Base-by-base conservation (phyloP, 2,888 invertebrate genomes). In the Oligia strigilis region DNA sequence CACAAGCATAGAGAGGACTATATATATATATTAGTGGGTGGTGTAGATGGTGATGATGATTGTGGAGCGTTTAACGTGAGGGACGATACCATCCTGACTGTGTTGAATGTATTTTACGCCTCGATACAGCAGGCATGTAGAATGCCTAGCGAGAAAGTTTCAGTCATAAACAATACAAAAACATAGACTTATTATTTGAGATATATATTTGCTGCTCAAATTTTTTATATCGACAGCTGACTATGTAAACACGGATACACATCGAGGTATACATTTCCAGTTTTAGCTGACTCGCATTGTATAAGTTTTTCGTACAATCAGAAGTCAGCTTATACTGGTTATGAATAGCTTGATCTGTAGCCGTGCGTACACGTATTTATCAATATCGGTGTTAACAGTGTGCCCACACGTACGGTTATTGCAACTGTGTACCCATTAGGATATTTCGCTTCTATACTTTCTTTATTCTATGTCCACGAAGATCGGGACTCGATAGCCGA, bases 401-500 rank as follows among this genome's bases (percentile, higher is more conserved):
- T 52, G 49, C 9, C 6, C 11, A 29, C 4, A 29, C 17, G 19
- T 55, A 43, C 23, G 19, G 9, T 1, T 8, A 17, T 65, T 36
- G 23, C 17, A 55, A 36, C 36, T 4, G 14, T 66, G 40, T 19
- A 40, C 46, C 11, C 0, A 67, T 29, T 58, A 60, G 11, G 6
- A 8, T 49, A 2, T 76, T 43, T 52, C 65, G 29, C 14, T 52
- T 66, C 80, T 77, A 19, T n/a, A 52, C 4, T 49, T 11, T 11
- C 49, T n/a, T 19, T 69, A 64, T 23, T 81, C 80, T 81, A 81
- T 80, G 80, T 11, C 36, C 62, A 74, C 73, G 73, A 80, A 82
- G 87, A 87, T 88, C 70, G 81, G 83, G 81, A 75, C 77, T 72
- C 75, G 86, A 88, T 90, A 90, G 90, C 82, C 86, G 80, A 88